Base-by-base conservation (phyloP, 2,888 invertebrate genomes). In the Torymus texanus region DNA sequence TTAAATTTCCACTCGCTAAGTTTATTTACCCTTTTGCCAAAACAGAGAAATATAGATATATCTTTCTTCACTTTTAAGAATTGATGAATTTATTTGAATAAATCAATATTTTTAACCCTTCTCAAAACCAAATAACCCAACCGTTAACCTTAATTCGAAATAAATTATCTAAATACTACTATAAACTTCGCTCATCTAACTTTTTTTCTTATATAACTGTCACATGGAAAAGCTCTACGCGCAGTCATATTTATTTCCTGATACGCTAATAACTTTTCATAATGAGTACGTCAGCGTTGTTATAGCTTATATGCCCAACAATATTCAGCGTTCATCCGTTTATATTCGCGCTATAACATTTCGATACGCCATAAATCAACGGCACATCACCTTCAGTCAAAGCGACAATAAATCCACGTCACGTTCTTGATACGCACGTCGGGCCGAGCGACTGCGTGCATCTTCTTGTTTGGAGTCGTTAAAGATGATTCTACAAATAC, bases 401-500 rank as follows among this genome's bases (percentile, higher is more conserved):
- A 77, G 53, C 56, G 73, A 74, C 66, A 59, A 65, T 80, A 80
- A 80, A 80, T 80, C 80, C 61, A 55, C n/a, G 73, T 80, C 73
- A 62, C 10, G 59, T 58, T 65, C 74, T 73, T 76, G 76, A 77
- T 77, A 63, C 29, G 58, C 63, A 65, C 59, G 73, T 73, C 72
- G 21, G 21, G 21, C 21, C 21, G 21, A 21, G 76, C 58, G 63
- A 3, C 4, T 3, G 29, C 29, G 59, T 63, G 63, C 58, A 51
- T 76, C 67, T 63, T 76, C 73, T 73, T 73, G 58, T 73, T 73
- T 68, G 68, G 29, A 63, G 63, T 68, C 71, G 67, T 80, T 76
- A 79, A 79, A 50, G 70, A 65, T 65, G 63, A 74, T 74, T 74
- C 59, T 72, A 70, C 68, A 68, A 63, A 74, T 74, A 66, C 41